phyloP scores from a whole-genome alignment of 35 echinoderm and acorn worm genomes.

The Ophiothrix spiculata region DNA sequence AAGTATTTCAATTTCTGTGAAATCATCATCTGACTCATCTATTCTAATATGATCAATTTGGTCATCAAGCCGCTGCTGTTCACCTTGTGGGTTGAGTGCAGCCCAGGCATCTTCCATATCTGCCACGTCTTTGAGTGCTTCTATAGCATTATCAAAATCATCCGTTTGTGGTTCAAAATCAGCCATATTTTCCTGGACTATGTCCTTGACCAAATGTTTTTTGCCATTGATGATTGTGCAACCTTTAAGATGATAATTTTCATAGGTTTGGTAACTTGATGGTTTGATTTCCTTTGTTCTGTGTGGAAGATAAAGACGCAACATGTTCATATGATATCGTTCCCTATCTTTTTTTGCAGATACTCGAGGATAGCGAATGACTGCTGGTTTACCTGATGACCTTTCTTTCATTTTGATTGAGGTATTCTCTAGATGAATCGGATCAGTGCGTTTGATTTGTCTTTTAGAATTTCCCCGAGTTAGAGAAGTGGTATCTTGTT shows the following conservation, averaged over 20 bases:
- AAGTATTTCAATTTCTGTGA: conserved; percentile 27
- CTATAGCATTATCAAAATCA: conserved; percentile 43
- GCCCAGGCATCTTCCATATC: conserved; percentile 59
- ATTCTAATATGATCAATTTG: not conserved
- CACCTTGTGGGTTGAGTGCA: conserved; percentile 43
- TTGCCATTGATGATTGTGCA: conserved; percentile 7
- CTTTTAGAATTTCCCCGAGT: too few relatives aligned
- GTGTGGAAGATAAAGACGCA: conserved; percentile 45
- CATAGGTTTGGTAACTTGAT: conserved; percentile 10
- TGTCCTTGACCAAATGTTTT: conserved; percentile 14
- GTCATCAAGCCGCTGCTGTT: conserved; percentile 41
- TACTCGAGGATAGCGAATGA: conserved; percentile 51
- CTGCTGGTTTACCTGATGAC: conserved; percentile 15
- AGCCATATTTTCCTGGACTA: conserved; percentile 44
- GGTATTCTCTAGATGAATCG: too few relatives aligned
- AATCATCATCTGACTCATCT: conserved; percentile 28
- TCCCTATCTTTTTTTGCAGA: conserved; percentile 11
- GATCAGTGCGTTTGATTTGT: too few relatives aligned
- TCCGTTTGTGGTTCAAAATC: conserved; percentile 29
- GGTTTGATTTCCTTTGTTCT: conserved; percentile 53
- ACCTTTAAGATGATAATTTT: conserved; percentile 40
- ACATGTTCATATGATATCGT: conserved; percentile 34
- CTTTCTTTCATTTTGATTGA: conserved; percentile 43
- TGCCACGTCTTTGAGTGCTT: conserved; percentile 15
- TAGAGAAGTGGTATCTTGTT: not conserved